Percentiles rank a stretch among this genome's conserved stretches.
Conservation (phyloP, 2,797 vertebrate species). For the Prionace glauca region DNA sequence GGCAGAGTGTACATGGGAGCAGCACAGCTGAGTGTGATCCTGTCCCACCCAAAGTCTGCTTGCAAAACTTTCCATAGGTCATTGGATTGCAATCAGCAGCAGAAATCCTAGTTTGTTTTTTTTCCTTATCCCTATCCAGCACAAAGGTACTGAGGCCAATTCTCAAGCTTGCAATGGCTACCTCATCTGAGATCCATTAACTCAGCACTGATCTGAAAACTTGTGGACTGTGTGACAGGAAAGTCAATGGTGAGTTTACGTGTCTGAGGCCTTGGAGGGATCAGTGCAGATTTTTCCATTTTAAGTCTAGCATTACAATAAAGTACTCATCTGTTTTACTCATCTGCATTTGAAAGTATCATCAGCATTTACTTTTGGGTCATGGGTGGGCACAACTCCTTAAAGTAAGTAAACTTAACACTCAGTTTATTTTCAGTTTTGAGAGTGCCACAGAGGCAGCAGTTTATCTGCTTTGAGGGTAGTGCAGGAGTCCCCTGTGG, state of each 20-base stretch:
- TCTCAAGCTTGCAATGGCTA: neutral
- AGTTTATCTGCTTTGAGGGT: neutral
- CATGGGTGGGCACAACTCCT: neutral
- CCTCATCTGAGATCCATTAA: neutral
- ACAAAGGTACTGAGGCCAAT: neutral
- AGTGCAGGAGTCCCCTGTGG: no score
- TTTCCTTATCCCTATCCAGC: neutral
- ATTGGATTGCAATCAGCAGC: neutral
- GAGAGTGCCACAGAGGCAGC: neutral
- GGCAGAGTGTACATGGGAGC: neutral
- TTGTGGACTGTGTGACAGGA: neutral
- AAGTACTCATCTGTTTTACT: neutral
- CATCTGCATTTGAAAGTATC: neutral
- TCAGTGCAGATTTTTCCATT: neutral
- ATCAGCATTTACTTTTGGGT: neutral
- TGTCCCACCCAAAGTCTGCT: neutral
- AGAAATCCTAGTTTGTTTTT: neutral
- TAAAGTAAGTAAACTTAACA: neutral
- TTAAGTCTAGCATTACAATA: neutral
- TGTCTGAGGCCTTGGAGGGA: neutral
- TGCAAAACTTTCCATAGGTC: neutral
- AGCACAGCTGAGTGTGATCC: neutral
- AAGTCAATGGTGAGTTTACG: neutral
- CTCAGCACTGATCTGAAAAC: neutral
- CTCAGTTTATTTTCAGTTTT: neutral